These are phyloP conservation scores for Amiota communis DNA, from an alignment of 2,888 invertebrate genomes.

Conservation along the genomic window DNA sequence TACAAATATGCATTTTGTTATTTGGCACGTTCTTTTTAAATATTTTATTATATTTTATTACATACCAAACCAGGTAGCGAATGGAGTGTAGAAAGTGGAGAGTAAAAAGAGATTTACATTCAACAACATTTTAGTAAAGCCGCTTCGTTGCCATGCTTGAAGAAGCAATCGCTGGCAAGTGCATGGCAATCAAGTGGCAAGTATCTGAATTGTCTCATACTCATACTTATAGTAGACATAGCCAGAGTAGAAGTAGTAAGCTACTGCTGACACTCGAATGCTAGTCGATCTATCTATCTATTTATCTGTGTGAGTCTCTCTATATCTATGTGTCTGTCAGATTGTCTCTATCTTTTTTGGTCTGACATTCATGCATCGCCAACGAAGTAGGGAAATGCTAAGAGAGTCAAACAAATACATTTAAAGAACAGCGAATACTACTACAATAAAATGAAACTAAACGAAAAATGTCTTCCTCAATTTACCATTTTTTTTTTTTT, in stretches of 20 bases:
- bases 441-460: constrained; percentile 24
- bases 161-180: background rate
- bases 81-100: too few relatives aligned
- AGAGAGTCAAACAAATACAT: background rate
- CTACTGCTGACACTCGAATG: background rate
- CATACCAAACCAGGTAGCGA: constrained; percentile 30
- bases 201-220: constrained; percentile 15
- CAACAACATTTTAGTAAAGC: too few relatives aligned
- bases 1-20: constrained; percentile 55
- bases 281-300: background rate
- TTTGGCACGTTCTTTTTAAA: constrained; percentile 45
- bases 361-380: background rate
- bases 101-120: constrained; percentile 17
- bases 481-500: constrained; percentile 12
- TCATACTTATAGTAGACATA: background rate
- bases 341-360: background rate
- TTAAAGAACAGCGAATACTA: constrained; percentile 26
- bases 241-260: background rate
- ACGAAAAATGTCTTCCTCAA: constrained; percentile 28
- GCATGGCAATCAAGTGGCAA: constrained; percentile 24
- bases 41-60: constrained; percentile 67
- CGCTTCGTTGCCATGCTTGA: too few relatives aligned
- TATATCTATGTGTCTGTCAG: constrained; percentile 1
- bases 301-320: background rate
- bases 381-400: background rate